Base-by-base conservation (phyloP, 2,888 invertebrate genomes). In the Ctenicera cuprea region DNA sequence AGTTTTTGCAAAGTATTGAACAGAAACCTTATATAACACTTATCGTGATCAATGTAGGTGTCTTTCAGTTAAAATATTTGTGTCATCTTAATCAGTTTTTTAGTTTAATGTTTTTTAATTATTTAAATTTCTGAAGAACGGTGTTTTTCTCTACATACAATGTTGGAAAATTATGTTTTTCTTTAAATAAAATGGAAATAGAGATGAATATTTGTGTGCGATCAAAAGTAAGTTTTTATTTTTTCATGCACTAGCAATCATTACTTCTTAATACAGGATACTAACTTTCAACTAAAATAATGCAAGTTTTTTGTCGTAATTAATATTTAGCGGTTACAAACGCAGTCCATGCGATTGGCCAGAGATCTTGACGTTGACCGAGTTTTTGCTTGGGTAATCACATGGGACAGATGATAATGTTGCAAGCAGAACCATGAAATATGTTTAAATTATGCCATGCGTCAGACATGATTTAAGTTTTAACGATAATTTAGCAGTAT, bases 361-460 rank as follows among this genome's bases (percentile, higher is more conserved):
- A 48, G 16, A 64, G 48, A 64, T 61, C 43, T 41, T 48, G 45
- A 48, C 33, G 48, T 48, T 50, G 64, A 30, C 64, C 64, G 48
- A 64, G 33, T 64, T 64, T 37, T 48, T 64, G 22, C 64, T 48
- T 64, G 64, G 50, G 48, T 50, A 48, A 9, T 22, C 64, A 64
- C 64, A 64, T 48, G 64, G 64, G 64, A 64, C 64, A 50, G 22
- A 64, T 45, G 50, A 43, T 48, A 64, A 50, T 64, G 48, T 50
- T 48, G 48, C 41, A 64, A 61, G 41, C 61, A 61, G 33, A 16
- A 61, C 61, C 61, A 61, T 61, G 61, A 61, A 61, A 61, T 61
- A 30, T 54, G 16, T 54, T 54, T 7, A 30, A 54, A 54, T 30
- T 54, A 16, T 48, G 54, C 30, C 22, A 30, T 54, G 14, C 30